Evolutionary conservation across 53 echinoderm and acorn worm species (phyloP).

Genomic region (Pentamera pediparva): DNA sequence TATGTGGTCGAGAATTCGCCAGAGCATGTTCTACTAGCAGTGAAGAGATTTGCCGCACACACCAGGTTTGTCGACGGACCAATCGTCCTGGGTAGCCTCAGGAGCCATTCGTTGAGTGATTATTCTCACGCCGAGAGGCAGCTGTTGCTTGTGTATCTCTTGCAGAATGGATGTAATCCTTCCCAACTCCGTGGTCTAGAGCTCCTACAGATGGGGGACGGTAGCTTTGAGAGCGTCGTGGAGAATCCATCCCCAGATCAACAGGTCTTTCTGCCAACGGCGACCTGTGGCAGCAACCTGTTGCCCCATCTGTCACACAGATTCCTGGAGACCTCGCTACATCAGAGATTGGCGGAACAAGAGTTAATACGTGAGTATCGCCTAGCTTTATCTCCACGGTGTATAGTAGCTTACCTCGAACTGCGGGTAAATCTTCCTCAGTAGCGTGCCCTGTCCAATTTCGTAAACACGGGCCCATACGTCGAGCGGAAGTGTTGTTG

Average conservation of each 20-base stretch:
- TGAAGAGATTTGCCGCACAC: background rate
- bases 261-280: background rate
- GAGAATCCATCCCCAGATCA: background rate
- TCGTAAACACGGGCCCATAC: no score
- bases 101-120: background rate
- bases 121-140: background rate
- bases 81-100: background rate
- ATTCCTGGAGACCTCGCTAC: no score
- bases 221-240: background rate
- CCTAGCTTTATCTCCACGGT: no score
- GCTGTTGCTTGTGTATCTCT: background rate
- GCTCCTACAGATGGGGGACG: background rate
- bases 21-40: conserved; percentile 11
- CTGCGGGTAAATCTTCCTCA: no score
- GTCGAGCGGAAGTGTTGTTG: no score
- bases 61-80: background rate
- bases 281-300: background rate
- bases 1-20: conserved; percentile 1
- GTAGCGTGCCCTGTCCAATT: no score
- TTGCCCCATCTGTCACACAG: conserved; percentile 1
- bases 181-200: background rate
- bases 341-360: background rate
- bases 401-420: no score
- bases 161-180: background rate
- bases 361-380: background rate